Conservation (phyloP, 1,140 invertebrate genomes). For the Drosophila bocqueti region DNA sequence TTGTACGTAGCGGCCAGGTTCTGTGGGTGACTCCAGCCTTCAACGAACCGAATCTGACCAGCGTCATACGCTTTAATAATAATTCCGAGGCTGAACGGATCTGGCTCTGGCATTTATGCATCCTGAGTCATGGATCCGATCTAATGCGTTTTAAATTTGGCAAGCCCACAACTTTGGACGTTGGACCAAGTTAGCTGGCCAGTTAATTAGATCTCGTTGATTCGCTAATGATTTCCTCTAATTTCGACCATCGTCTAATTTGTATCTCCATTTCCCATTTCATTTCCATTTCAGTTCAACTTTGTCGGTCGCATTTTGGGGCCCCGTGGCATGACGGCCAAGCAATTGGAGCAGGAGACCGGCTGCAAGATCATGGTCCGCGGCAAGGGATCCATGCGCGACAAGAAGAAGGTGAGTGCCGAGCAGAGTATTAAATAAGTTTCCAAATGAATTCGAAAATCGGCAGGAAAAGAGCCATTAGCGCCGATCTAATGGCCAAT, state of each 20-base stretch:
- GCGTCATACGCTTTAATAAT: slow-evolving; percentile 54
- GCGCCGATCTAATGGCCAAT: neutral
- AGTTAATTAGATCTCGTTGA: slow-evolving; percentile 53
- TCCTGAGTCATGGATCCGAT: slow-evolving; percentile 58
- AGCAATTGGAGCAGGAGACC: slow-evolving; percentile 99
- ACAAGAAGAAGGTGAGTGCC: slow-evolving; percentile 98
- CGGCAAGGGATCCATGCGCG: slow-evolving; percentile 99
- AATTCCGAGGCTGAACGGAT: slow-evolving; percentile 74
- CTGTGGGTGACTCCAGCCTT: slow-evolving; percentile 36
- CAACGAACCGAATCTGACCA: slow-evolving; percentile 49
- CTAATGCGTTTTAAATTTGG: slow-evolving; percentile 74
- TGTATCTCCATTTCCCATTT: slow-evolving; percentile 64
- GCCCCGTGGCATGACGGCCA: slow-evolving; percentile 99
- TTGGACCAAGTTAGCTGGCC: slow-evolving; percentile 30
- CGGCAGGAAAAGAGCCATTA: slow-evolving; percentile 11
- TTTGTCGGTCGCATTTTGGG: slow-evolving; percentile 99
- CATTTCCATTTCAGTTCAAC: slow-evolving; percentile 97
- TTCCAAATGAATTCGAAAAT: slow-evolving; percentile 1
- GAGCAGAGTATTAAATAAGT: neutral
- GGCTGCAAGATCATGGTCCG: slow-evolving; percentile 99
- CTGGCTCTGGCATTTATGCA: slow-evolving; percentile 49
- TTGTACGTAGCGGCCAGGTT: slow-evolving; percentile 23
- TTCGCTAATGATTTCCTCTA: slow-evolving; percentile 67
- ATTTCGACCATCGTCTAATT: slow-evolving; percentile 49
- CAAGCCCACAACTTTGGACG: slow-evolving; percentile 38